A percentile compares a stretch with the other conserved stretches of the same genome.
Conservation (phyloP, 1,140 invertebrate species). For the Gonatopus flavifemur region DNA sequence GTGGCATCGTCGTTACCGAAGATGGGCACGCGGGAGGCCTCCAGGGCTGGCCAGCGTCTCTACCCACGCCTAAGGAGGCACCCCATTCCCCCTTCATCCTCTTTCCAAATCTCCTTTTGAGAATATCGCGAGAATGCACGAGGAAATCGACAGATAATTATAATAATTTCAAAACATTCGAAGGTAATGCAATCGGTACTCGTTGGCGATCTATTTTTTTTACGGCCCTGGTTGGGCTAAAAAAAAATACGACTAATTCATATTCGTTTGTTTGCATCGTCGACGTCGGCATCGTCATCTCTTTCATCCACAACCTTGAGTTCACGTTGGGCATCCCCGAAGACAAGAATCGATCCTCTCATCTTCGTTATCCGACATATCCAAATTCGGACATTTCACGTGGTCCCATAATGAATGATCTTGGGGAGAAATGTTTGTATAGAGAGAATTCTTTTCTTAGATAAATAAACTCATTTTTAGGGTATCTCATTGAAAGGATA, state of each 20-base stretch:
- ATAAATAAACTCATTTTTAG: no score
- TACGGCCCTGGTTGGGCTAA: conserved; percentile 13
- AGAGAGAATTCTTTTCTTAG: no score
- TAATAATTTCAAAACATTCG: no score
- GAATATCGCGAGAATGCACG: not conserved
- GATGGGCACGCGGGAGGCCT: conserved; percentile 53
- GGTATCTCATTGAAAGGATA: no score
- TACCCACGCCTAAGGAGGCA: conserved; percentile 40
- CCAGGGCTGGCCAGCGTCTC: conserved; percentile 50
- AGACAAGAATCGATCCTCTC: no score
- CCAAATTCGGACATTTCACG: conserved; percentile 19
- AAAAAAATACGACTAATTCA: no score
- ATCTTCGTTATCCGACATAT: no score
- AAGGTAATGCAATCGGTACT: no score
- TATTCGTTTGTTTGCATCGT: not conserved
- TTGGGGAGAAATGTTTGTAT: no score
- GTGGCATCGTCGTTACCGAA: conserved; percentile 49
- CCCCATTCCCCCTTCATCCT: not conserved
- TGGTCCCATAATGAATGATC: no score
- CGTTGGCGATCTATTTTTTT: no score
- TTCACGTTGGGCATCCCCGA: conserved; percentile 10
- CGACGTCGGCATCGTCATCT: not conserved
- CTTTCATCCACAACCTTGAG: not conserved
- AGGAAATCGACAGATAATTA: no score
- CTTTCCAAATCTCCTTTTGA: not conserved